phyloP scores from a whole-genome alignment of 2,113 vertebrate genomes.

The Prionailurus bengalensis region DNA sequence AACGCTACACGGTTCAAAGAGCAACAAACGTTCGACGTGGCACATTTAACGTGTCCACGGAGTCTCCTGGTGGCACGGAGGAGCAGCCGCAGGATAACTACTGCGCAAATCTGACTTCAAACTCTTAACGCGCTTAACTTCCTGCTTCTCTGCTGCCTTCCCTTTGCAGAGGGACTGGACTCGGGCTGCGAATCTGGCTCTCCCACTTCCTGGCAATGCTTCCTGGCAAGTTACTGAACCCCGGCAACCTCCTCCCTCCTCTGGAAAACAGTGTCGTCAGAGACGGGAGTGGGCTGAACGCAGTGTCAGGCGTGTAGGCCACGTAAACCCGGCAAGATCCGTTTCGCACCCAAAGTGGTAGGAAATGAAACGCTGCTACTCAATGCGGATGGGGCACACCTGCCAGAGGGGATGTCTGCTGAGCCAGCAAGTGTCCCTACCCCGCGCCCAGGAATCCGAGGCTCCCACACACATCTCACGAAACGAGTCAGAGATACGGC shows the following conservation, averaged over 20 bases:
- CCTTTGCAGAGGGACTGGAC: neutral
- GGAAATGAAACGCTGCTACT: neutral
- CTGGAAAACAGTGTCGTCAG: neutral
- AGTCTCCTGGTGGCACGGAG: too few relatives aligned
- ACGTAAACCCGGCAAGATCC: neutral
- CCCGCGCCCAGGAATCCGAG: neutral
- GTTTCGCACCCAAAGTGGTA: neutral
- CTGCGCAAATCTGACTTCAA: neutral
- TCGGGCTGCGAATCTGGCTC: neutral
- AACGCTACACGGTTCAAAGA: neutral
- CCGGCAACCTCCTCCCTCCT: neutral
- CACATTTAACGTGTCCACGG: neutral
- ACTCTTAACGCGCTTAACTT: neutral
- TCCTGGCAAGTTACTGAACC: neutral
- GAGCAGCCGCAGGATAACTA: neutral
- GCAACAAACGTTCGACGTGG: neutral
- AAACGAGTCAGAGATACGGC: neutral
- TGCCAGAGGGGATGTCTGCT: fast-evolving
- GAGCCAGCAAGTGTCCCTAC: neutral
- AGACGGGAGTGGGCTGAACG: neutral
- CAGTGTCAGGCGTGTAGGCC: neutral
- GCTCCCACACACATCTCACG: neutral
- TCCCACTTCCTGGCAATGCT: neutral
- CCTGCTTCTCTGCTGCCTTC: neutral
- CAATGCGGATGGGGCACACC: neutral